Base-by-base conservation (phyloP, 1,140 invertebrate genomes). In the Eriocheir sinensis region DNA sequence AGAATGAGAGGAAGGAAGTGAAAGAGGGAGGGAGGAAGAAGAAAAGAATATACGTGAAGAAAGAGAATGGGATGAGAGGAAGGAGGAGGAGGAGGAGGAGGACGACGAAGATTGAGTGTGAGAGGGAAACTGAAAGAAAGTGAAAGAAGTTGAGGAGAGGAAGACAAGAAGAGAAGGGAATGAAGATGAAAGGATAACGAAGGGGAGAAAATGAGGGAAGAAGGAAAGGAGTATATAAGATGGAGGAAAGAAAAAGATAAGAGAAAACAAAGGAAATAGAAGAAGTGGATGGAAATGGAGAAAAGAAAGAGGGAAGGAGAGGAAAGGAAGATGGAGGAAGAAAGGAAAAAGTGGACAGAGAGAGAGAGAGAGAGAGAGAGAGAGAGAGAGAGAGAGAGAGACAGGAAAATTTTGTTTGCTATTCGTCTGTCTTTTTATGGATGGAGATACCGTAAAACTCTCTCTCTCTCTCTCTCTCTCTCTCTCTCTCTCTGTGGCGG, bases 401-500 rank as follows among this genome's bases (percentile, higher is more conserved):
- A 72, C 21, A 27, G 60, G 60, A 72, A n/a, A 72, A 21, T 15
- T 21, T 6, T n/a, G n/a, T n/a, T n/a, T n/a, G n/a, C n/a, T n/a
- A n/a, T n/a, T n/a, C n/a, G n/a, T n/a, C n/a, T n/a, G n/a, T n/a
- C n/a, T n/a, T n/a, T n/a, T n/a, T n/a, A n/a, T 21, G 53, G 60
- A 72, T 4, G 27, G 60, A 21, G 21, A 72, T 48, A 15, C 4
- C 4, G 4, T n/a, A 72, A 72, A 72, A 72, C 36, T 36, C 85
- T 88, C 85, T 88, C 85, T 88, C 85, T 88, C 85, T 36, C 32
- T 88, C 36, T 38, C 36, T 38, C 36, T 38, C 36, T 88, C 85
- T 88, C 36, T 38, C 36, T 38, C 36, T 38, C 36, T 9, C 79
- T 3, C 9, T 9, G 3, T 80, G 48, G 48, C 21, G 48, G 12